phyloP scores from a whole-genome alignment of 2,113 vertebrate genomes.

The Labeo rohita region DNA sequence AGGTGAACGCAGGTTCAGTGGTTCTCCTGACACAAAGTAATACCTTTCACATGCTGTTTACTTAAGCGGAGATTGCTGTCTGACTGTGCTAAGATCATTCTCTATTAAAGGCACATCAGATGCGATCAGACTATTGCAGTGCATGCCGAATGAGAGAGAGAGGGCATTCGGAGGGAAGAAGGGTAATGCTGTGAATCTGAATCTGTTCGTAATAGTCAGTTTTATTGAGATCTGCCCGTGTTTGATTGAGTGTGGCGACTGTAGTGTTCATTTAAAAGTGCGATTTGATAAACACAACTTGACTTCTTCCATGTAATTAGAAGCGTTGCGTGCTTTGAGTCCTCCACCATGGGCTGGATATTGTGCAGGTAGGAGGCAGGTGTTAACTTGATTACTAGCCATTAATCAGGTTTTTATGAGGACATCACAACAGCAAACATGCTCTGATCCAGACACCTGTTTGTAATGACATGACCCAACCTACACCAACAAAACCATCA shows the following conservation, averaged over 20 bases:
- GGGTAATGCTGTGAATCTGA: background rate
- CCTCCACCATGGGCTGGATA: background rate
- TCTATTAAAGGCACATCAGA: constrained; percentile 40
- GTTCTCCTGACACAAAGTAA: constrained; percentile 49
- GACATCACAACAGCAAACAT: background rate
- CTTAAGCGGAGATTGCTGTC: constrained; percentile 69
- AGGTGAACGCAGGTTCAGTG: constrained; percentile 9
- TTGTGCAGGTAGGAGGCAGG: background rate
- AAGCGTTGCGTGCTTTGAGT: background rate
- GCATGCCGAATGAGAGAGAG: background rate
- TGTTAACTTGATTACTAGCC: constrained; percentile 1
- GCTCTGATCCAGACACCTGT: constrained; percentile 3
- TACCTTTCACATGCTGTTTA: constrained; percentile 64
- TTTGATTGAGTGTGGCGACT: background rate
- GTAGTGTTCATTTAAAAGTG: background rate
- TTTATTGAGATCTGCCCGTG: background rate
- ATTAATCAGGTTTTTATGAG: constrained; percentile 15
- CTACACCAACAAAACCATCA: background rate
- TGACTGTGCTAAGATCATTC: constrained; percentile 65
- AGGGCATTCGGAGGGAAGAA: constrained; percentile 7
- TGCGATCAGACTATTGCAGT: background rate
- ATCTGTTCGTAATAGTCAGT: background rate
- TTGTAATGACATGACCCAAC: background rate
- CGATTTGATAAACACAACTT: background rate
- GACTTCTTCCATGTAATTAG: background rate